These are phyloP conservation scores for Sinelater perroti DNA, from an alignment of 2,888 invertebrate species.

Conservation along the genomic window DNA sequence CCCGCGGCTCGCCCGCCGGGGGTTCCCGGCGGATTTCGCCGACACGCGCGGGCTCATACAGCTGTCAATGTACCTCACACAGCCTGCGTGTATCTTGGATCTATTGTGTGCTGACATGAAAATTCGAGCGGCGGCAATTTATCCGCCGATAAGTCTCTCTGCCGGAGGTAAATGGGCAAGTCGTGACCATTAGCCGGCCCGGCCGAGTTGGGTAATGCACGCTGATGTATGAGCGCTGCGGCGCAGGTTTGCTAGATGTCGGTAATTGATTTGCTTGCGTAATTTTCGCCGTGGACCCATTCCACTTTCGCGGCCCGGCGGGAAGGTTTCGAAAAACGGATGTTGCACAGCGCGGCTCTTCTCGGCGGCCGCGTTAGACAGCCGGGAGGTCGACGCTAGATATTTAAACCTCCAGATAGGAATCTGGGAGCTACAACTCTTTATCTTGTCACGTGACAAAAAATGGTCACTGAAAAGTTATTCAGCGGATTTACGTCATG, in stretches of 20 bases:
- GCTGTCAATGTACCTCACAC: conserved; percentile 60
- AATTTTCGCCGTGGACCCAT: conserved; percentile 33
- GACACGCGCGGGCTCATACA: conserved; percentile 56
- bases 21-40: conserved; percentile 39
- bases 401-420: too few relatives aligned
- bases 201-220: conserved; percentile 52
- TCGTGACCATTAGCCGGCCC: conserved; percentile 66
- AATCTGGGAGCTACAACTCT: too few relatives aligned
- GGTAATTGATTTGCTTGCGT: conserved; percentile 47
- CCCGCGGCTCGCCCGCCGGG: neutral
- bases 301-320: conserved; percentile 15
- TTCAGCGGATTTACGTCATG: too few relatives aligned
- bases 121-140: conserved; percentile 67
- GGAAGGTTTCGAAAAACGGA: conserved; percentile 17
- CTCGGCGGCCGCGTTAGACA: too few relatives aligned
- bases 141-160: conserved; percentile 66
- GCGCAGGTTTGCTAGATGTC: conserved; percentile 41
- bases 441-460: too few relatives aligned
- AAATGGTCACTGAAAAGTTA: too few relatives aligned
- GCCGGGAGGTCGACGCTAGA: too few relatives aligned
- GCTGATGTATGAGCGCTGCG: conserved; percentile 45
- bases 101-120: conserved; percentile 63
- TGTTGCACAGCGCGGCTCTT: conserved; percentile 6
- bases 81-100: conserved; percentile 56
- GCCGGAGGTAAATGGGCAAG: conserved; percentile 70